phyloP scores from a whole-genome alignment of 1,140 invertebrate genomes.

The Drosophila aff. region DNA sequence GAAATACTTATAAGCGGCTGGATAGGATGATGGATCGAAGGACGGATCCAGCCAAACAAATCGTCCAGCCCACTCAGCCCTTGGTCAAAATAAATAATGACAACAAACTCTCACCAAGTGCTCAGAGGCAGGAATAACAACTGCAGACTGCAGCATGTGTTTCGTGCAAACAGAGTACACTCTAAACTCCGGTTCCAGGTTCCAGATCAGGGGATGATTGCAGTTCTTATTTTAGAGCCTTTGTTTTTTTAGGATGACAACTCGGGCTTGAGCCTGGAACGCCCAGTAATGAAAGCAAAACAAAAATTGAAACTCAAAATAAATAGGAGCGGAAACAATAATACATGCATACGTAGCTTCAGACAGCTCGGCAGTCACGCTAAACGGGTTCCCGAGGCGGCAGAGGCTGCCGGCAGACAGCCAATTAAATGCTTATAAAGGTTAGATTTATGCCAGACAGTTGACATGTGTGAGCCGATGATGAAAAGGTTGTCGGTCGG shows the following conservation, averaged over 20 bases:
- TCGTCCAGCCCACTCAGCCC: slow-evolving; percentile 41
- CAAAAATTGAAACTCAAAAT: slow-evolving; percentile 74
- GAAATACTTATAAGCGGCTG: slow-evolving; percentile 58
- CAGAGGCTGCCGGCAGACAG: slow-evolving; percentile 50
- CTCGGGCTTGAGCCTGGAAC: slow-evolving; percentile 32
- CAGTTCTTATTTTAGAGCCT: slow-evolving; percentile 22
- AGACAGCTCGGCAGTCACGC: slow-evolving; percentile 41
- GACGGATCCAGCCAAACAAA: slow-evolving; percentile 16
- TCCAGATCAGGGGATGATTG: slow-evolving; percentile 42
- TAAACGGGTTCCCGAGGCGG: slow-evolving; percentile 42
- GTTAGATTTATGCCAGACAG: slow-evolving; percentile 67
- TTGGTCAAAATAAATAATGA: slow-evolving; percentile 77
- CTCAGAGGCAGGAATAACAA: slow-evolving; percentile 69
- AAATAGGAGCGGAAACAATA: slow-evolving; percentile 64
- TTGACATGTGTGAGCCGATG: slow-evolving; percentile 57
- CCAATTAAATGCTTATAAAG: slow-evolving; percentile 75
- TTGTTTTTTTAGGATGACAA: slow-evolving; percentile 75
- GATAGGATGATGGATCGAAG: slow-evolving; percentile 33
- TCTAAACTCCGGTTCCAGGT: slow-evolving; percentile 29
- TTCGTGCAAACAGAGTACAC: slow-evolving; percentile 53
- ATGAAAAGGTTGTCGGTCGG: slow-evolving; percentile 34
- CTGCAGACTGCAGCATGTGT: slow-evolving; percentile 72
- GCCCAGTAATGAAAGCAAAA: slow-evolving; percentile 73
- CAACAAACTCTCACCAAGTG: slow-evolving; percentile 74
- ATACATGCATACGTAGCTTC: slow-evolving; percentile 13